A percentile compares a stretch with the other conserved stretches of the same genome.
Evolutionary conservation across 1,140 invertebrate species (phyloP).

Genomic region (Drosophila santomea): DNA sequence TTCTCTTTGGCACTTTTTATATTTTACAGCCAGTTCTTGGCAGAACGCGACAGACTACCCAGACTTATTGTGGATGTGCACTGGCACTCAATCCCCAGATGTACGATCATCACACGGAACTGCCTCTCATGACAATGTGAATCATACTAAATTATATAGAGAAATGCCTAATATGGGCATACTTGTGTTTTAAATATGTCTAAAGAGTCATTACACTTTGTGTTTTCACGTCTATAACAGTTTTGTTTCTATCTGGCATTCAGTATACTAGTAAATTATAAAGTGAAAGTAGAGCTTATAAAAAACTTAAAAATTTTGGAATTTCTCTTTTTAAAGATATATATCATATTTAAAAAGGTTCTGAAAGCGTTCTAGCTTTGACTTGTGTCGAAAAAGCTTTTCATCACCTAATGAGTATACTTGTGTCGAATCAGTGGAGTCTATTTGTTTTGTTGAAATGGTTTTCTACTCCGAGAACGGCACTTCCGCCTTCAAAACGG

Average conservation of each 20-base stretch:
- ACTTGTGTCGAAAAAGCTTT: too few relatives aligned
- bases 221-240: too few relatives aligned
- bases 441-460: conserved; percentile 18
- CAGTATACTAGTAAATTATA: not conserved
- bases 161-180: not conserved
- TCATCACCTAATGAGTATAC: conserved; percentile 17
- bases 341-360: not conserved
- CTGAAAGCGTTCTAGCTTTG: too few relatives aligned
- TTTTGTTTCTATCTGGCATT: not conserved
- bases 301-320: too few relatives aligned
- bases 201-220: too few relatives aligned
- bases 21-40: conserved; percentile 17
- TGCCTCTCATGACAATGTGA: not conserved
- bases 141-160: not conserved
- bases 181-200: not conserved
- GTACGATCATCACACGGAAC: not conserved
- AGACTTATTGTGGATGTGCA: conserved; percentile 24
- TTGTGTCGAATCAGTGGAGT: conserved; percentile 14
- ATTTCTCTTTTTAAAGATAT: too few relatives aligned
- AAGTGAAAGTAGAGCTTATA: too few relatives aligned
- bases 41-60: conserved; percentile 17
- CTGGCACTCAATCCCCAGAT: conserved; percentile 1
- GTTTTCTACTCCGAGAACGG: not conserved
- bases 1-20: conserved; percentile 27
- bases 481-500: conserved; percentile 2